These are phyloP conservation scores for Rhinogobius similis DNA, from an alignment of 2,113 vertebrate genomes.

Conservation along the genomic window DNA sequence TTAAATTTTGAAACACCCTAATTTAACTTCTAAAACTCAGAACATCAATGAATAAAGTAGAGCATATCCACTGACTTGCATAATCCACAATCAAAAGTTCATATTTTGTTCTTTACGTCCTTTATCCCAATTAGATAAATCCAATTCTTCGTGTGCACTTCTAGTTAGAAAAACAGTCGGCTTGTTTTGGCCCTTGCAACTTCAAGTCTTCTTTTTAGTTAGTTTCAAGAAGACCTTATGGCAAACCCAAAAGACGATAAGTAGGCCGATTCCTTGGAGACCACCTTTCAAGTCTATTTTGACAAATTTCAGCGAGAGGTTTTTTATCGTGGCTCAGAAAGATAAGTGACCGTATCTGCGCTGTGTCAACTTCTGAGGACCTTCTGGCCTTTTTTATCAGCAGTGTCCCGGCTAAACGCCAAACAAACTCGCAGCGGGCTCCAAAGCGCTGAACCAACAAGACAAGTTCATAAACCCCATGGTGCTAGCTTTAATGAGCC, in stretches of 20 bases:
- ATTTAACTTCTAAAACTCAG: too few species aligned
- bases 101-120: too few species aligned
- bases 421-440: slow-evolving; percentile 27
- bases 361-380: slow-evolving; percentile 40
- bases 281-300: slow-evolving; percentile 9
- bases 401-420: slow-evolving; percentile 27
- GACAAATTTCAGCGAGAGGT: slow-evolving; percentile 25
- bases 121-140: too few species aligned
- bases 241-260: slow-evolving; percentile 34
- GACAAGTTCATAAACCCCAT: slow-evolving; percentile 57
- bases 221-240: slow-evolving; percentile 19
- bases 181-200: background rate
- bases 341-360: slow-evolving; percentile 39
- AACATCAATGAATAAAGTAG: too few species aligned
- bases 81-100: too few species aligned
- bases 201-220: background rate
- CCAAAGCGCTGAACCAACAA: slow-evolving; percentile 41
- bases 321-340: slow-evolving; percentile 17
- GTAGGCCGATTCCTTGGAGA: background rate
- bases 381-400: slow-evolving; percentile 31
- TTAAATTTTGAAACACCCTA: too few species aligned
- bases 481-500: slow-evolving; percentile 49
- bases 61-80: too few species aligned
- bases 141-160: too few species aligned
- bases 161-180: background rate